phyloP scores from a whole-genome alignment of 1,140 invertebrate species.

The Lordiphosa stackelbergi region DNA sequence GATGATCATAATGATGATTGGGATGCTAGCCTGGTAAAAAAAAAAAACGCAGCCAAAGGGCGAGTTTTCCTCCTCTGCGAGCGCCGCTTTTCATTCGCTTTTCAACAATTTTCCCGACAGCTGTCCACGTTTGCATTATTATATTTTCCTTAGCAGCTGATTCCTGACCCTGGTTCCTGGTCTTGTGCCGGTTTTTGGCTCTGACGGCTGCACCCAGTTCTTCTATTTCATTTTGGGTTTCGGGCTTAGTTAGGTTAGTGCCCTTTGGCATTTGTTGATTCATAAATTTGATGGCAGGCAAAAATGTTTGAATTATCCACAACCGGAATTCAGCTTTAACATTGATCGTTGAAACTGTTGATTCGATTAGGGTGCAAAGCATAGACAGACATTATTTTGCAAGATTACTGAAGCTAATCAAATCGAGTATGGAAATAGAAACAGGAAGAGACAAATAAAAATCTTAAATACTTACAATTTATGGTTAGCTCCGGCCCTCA shows the following conservation, averaged over 20 bases:
- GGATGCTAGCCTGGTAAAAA: conserved; percentile 24
- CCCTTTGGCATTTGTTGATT: conserved; percentile 53
- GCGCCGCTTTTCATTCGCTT: conserved; percentile 67
- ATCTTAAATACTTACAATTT: too few relatives aligned
- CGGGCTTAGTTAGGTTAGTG: conserved; percentile 53
- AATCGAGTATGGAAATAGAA: too few relatives aligned
- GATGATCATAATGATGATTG: conserved; percentile 42
- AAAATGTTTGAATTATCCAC: conserved; percentile 3
- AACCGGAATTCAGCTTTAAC: conserved; percentile 16
- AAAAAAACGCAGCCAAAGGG: conserved; percentile 45
- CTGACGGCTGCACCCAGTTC: conserved; percentile 42
- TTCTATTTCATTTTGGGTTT: conserved; percentile 44
- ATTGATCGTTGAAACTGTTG: conserved; percentile 42
- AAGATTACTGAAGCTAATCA: neutral
- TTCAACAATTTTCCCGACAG: conserved; percentile 71
- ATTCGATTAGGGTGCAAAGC: conserved; percentile 24
- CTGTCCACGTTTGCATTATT: conserved; percentile 71
- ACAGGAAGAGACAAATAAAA: too few relatives aligned
- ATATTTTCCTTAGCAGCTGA: conserved; percentile 51
- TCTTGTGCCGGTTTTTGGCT: conserved; percentile 5
- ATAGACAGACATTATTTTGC: neutral
- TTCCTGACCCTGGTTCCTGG: conserved; percentile 58
- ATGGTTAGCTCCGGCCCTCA: too few relatives aligned
- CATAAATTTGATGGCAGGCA: conserved; percentile 56
- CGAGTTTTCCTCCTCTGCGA: conserved; percentile 26